Conservation (phyloP, 2,888 invertebrate genomes). For the Nesidiocoris tenuis region DNA sequence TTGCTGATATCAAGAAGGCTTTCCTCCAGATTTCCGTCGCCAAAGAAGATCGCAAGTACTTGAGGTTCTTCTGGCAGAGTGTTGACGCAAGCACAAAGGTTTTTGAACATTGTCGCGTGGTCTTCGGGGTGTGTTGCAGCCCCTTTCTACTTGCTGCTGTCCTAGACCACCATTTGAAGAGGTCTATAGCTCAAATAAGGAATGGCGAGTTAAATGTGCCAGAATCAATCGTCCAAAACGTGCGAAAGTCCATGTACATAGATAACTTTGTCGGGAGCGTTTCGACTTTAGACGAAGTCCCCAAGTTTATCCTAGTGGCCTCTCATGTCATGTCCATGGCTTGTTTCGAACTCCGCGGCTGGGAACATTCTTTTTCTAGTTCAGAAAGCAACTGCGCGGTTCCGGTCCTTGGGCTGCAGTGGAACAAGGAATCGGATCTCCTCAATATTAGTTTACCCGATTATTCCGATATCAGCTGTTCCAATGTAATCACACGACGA, state of each 20-base stretch:
- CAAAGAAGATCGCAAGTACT: constrained; percentile 49
- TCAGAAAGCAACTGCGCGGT: not conserved
- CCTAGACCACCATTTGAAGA: constrained; percentile 2
- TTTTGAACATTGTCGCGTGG: constrained; percentile 3
- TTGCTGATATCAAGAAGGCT: constrained; percentile 51
- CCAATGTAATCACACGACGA: constrained; percentile 9
- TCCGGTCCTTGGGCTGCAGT: constrained; percentile 15
- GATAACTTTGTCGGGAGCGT: constrained; percentile 25
- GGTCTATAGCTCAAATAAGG: not conserved
- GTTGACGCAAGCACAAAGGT: not conserved
- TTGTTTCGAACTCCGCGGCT: constrained; percentile 29
- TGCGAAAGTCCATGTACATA: constrained; percentile 24
- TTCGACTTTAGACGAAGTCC: not conserved
- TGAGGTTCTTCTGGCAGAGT: constrained; percentile 4
- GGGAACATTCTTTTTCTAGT: constrained; percentile 16
- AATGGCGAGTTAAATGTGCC: not conserved
- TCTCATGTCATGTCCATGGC: constrained; percentile 11
- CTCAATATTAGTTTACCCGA: not conserved
- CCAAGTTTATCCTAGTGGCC: constrained; percentile 17
- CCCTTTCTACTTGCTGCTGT: constrained; percentile 14
- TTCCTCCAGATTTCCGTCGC: constrained; percentile 51
- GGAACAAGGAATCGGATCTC: constrained; percentile 12
- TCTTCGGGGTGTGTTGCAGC: constrained; percentile 12
- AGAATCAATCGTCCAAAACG: not conserved
- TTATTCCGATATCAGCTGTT: not conserved